phyloP scores from a whole-genome alignment of 2,113 vertebrate genomes.

The Lagenorhynchus albirostris region DNA sequence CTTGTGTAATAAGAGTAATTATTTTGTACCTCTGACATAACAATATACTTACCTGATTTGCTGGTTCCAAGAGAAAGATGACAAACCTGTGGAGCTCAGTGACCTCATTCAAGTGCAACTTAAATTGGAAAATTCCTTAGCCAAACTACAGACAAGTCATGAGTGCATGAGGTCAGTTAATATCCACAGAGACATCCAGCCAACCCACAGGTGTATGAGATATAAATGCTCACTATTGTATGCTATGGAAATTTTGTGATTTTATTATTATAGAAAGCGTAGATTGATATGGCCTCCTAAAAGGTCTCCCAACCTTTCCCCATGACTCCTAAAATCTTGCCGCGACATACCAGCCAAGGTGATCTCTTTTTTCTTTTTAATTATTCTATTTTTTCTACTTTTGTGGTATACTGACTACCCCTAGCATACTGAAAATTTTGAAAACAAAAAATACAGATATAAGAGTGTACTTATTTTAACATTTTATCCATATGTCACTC shows the following conservation, averaged over 20 bases:
- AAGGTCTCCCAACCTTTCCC: not conserved
- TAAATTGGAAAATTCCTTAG: not conserved
- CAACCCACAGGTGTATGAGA: not conserved
- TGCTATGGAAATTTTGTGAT: not conserved
- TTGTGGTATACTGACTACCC: slow-evolving; percentile 79
- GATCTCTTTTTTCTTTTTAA: not conserved
- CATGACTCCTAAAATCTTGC: not conserved
- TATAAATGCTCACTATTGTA: not conserved
- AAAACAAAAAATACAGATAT: slow-evolving; percentile 82
- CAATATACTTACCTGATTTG: not conserved
- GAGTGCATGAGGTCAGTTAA: not conserved
- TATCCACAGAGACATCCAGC: not conserved
- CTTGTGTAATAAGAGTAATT: not conserved
- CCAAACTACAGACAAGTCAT: not conserved
- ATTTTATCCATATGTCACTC: slow-evolving; percentile 81
- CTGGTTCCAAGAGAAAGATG: not conserved
- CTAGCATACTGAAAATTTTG: slow-evolving; percentile 81
- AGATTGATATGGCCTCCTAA: not conserved
- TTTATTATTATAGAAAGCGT: not conserved
- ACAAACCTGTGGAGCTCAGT: not conserved
- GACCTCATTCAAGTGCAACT: not conserved
- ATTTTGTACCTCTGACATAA: not conserved
- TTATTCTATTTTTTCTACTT: slow-evolving; percentile 77
- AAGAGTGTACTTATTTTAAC: slow-evolving; percentile 76
- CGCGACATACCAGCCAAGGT: not conserved